Evolutionary conservation across 1,140 invertebrate genomes (phyloP), one percentile per base, ranked within the genome.

Genomic region (Heliconius nattereri): DNA sequence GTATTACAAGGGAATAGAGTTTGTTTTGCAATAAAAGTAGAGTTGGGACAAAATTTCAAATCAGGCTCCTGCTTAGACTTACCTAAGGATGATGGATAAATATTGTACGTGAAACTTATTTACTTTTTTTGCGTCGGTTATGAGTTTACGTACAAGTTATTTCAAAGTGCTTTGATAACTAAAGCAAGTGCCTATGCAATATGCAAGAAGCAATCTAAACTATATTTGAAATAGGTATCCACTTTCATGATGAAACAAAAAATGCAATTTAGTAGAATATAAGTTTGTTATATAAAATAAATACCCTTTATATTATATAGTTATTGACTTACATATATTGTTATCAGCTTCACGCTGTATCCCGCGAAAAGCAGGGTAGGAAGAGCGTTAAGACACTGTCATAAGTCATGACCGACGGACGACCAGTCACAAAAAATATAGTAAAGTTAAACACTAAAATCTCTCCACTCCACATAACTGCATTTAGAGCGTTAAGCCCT

Each of bases 51-150:
- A 54, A 40, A 79, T 85, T 84, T 81, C 75, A 76, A 66, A 80
- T 75, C 73, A 80, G 81, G 78, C 78, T 81, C 80, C 81, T 78
- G 80, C 73, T 81, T 84, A 83, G 81, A 87, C 87, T 86, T 86
- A 83, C 85, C 85, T 87, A 82, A 89, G 86, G 84, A 89, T 82
- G 82, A 80, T 81, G 83, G 86, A 89, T 90, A 89, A 90, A 90
- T 89, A 89, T 86, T 85, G 83, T 83, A 87, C 85, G 83, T 80
- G 78, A 82, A 83, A 78, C 78, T 78, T 84, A 83, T 85, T 85
- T 85, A 80, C 80, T 79, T 79, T 84, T 32, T 77, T 84, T 76
- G 71, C 74, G 37, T 35, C 40, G 60, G 37, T 49, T 70, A 70
- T 32, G 23, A 45, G 60, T 76, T 52, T 57, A 66, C 60, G 60